Base-by-base conservation (phyloP, 2,797 vertebrate genomes). In the Ctenopoma multispine region DNA sequence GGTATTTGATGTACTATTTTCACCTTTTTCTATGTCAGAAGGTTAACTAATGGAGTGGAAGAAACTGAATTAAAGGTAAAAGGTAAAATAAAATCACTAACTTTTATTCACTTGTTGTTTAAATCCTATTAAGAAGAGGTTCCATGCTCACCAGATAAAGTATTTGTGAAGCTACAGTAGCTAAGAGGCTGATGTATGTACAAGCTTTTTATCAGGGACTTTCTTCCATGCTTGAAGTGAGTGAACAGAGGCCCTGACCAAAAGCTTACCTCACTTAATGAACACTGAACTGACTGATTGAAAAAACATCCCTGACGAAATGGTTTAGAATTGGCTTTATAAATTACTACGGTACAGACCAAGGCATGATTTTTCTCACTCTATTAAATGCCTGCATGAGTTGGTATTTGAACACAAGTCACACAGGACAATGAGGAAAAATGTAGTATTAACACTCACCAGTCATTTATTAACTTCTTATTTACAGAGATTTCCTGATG, bases 231-330 rank as follows among this genome's bases (percentile, higher is more conserved):
- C 5, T 66, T 77, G 20, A 57, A 57, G 36, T 23, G n/a, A 55
- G 48, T 69, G 27, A 79, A 62, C n/a, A 31, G 7, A 12, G 14
- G 9, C 38, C 14, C 8, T 69, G 18, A 61, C 46, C 14, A 17
- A 74, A 55, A 48, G 20, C 24, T 54, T 49, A 12, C 8, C 20
- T 69, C 23, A 12, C 0, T 79, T 23, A 46, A 75, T 69, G 0
- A 31, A 68, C 63, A 44, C 6, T 38, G 7, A 53, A 69, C 20
- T 4, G 38, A 57, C 4, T 27, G n/a, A 48, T 1, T 59, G 0
- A 68, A 63, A 68, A 63, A 23, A 24, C 23, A 2, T 38, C 34
- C 29, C 2, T 70, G 61, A 65, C 24, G 36, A 12, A 63, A 46
- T 46, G 15, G 18, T 5, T 41, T 46, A 31, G 29, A 31, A 31